Conservation (phyloP, 2,797 vertebrate genomes). For the Neostethus bicornis region DNA sequence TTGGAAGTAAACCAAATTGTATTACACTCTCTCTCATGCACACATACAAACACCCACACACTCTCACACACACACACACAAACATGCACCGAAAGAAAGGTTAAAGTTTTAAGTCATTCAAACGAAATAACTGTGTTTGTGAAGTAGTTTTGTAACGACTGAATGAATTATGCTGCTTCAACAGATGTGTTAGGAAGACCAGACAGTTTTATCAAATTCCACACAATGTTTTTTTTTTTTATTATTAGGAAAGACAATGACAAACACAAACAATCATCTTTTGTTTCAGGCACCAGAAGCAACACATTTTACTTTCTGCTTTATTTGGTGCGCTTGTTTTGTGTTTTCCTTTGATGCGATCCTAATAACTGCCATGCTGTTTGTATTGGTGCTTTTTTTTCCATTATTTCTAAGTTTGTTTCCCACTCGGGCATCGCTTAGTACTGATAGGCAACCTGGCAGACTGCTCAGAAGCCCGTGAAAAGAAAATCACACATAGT, state of each 20-base stretch:
- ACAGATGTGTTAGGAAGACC: conserved; percentile 10
- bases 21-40: too few species aligned
- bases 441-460: background rate
- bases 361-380: background rate
- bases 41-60: too few species aligned
- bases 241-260: background rate
- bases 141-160: too few species aligned
- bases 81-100: too few species aligned
- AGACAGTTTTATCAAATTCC: background rate
- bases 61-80: too few species aligned
- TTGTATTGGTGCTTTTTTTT: background rate
- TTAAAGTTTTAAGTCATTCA: too few species aligned
- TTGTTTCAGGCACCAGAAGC: conserved; percentile 3
- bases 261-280: background rate
- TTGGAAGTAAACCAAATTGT: conserved; percentile 38
- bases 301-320: background rate
- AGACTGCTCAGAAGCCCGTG: background rate
- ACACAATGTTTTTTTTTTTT: too few species aligned
- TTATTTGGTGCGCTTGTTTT: background rate
- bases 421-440: background rate
- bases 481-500: background rate
- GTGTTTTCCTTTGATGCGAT: background rate
- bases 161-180: conserved; percentile 25
- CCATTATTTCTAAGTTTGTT: background rate
- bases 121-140: too few species aligned